Evolutionary conservation across 1,140 invertebrate species (phyloP), one percentile per base, ranked within the genome.

Genomic region (Manduca sexta): DNA sequence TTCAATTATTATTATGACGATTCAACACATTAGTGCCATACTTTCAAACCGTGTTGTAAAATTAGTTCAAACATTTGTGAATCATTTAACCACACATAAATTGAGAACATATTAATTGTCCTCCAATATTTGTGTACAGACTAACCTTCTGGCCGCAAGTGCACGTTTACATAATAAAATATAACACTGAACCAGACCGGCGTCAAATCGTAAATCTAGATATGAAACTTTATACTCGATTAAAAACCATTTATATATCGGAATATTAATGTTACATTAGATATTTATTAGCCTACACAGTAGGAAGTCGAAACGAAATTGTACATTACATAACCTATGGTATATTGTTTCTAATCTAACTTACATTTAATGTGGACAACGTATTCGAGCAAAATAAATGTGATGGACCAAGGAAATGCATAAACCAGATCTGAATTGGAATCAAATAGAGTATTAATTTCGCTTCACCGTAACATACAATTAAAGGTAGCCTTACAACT

Each of bases 261-360:
- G 38, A 11, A 8, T 40, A 18, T 29, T 30, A 43, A 43, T n/a
- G 14, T 35, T 35, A 31, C 13, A 30, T 26, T 42, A 21, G 3
- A 38, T 35, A 35, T 35, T 26, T 42, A 29, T 12, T 43, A 43
- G 26, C 60, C 60, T 60, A 63, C 64, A 67, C 58, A 61, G 62
- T 65, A 65, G 62, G 62, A 56, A 53, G 56, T 3, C 8, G 11
- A 29, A 30, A 30, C 16, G 10, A 43, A 16, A 14, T 35, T 11
- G 21, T 17, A 40, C 38, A 11, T 7, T 18, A 12, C 35, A 10
- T 17, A 40, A 26, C 21, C 8, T 26, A 26, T 26, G 21, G 21
- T 26, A 26, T 26, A 26, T 26, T 26, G 21, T 26, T 26, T 5
- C 21, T 26, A 26, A 26, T 26, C 21, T 26, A 26, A 5, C 21